Base-by-base conservation (phyloP, 2,113 vertebrate genomes). In the Clinocottus analis region DNA sequence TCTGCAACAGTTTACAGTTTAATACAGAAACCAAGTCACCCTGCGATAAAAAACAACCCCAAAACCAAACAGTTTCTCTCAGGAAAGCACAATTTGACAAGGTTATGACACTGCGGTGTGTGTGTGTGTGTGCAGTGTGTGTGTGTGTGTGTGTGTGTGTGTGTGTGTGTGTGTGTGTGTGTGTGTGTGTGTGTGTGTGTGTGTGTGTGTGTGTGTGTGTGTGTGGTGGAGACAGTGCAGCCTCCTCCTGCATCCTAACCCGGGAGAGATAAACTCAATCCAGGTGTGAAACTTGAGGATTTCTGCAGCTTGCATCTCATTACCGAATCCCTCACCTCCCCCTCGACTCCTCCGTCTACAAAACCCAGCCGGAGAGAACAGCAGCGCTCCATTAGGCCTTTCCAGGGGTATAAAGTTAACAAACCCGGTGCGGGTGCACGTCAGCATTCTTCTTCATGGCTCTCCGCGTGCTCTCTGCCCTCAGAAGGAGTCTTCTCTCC, bases 391-490 rank as follows among this genome's bases (percentile, higher is more conserved):
- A 87, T 87, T 90, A 79, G 75, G 60, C 66, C 56, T 14, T 25
- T 75, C 68, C 66, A 61, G 23, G 82, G 72, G 72, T 75, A 68
- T 74, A 80, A 85, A 86, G 84, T 86, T 83, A 81, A 87, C 83
- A 80, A 87, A 88, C 83, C 83, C 80, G 80, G 43, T 71, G 65
- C 63, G 84, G 80, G 49, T 73, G 65, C 63, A 84, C 76, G 80
- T 70, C 79, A 85, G 74, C 67, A 60, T 74, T 81, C 55, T 68
- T 60, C 81, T 79, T 84, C 64, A 67, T 85, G 70, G 73, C 49
- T 64, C 70, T 63, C 55, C 19, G 39, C 39, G 7, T 14, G 39
- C 41, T 16, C 41, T 16, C 13, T 43, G 5, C 31, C 72, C 72
- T 84, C 85, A 71, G 14, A 12, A 75, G 68, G 71, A 80, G 33